These are phyloP conservation scores for Gouania willdenowi DNA, from an alignment of 2,797 vertebrate genomes.

Conservation along the genomic window DNA sequence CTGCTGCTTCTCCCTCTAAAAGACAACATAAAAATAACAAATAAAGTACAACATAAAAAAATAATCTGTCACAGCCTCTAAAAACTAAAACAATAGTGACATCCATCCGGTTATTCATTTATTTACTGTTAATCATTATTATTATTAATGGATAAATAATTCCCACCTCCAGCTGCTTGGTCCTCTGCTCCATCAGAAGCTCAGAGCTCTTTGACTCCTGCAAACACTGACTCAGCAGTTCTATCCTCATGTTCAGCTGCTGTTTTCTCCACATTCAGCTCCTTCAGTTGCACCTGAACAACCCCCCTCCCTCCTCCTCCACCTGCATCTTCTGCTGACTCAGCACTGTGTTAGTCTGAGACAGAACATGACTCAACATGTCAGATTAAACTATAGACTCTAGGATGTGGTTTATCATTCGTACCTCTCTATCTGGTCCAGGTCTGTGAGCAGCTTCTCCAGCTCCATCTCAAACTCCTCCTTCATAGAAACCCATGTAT, in stretches of 20 bases:
- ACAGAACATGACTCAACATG: conserved; percentile 4
- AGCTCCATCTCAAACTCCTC: conserved; percentile 83
- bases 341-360: conserved; percentile 75
- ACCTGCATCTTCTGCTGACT: conserved; percentile 69
- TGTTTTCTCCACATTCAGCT: conserved; percentile 73
- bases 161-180: conserved; percentile 77
- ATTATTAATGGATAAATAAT: too few species aligned
- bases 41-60: too few species aligned
- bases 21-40: too few species aligned
- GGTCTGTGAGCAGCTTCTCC: conserved; percentile 70
- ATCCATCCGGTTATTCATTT: too few species aligned
- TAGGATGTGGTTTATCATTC: neutral
- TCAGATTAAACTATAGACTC: too few species aligned
- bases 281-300: conserved; percentile 62
- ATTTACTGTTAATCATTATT: too few species aligned
- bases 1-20: conserved; percentile 81
- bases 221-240: conserved; percentile 72
- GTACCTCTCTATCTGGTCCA: conserved; percentile 82
- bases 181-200: conserved; percentile 70
- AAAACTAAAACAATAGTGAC: too few species aligned
- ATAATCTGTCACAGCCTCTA: too few species aligned
- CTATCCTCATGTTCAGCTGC: conserved; percentile 73
- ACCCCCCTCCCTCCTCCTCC: conserved; percentile 63
- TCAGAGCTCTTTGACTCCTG: conserved; percentile 72
- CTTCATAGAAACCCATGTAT: conserved; percentile 85